Percentiles rank a stretch among this genome's conserved stretches.
These are phyloP conservation scores for Seira ritae DNA, from an alignment of 2,888 invertebrate genomes.

Conservation along the genomic window DNA sequence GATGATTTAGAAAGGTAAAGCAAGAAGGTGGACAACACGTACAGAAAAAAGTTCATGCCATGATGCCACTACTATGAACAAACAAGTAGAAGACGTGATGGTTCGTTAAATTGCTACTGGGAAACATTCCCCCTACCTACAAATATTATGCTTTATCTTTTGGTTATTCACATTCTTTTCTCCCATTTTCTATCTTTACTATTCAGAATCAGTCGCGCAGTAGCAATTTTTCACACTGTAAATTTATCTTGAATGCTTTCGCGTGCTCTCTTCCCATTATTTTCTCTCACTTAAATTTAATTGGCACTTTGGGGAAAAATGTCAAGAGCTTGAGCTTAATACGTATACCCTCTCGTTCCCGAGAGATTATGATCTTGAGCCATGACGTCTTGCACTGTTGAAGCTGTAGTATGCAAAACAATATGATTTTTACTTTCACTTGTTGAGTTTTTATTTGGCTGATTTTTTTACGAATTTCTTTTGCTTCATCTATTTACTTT, in stretches of 20 bases:
- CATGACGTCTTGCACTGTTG: conserved; percentile 61
- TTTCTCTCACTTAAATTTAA: conserved; percentile 5
- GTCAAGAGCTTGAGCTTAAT: too few relatives aligned
- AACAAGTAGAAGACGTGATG: conserved; percentile 56
- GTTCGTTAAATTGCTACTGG: conserved; percentile 31
- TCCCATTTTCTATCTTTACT: neutral
- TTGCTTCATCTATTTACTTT: conserved; percentile 22
- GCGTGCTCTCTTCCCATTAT: neutral
- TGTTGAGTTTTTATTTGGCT: conserved; percentile 36
- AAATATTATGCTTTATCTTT: conserved; percentile 1
- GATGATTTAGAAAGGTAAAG: conserved; percentile 73
- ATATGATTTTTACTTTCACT: conserved; percentile 36
- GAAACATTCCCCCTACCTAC: neutral
- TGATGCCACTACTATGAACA: too few relatives aligned
- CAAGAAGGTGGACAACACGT: conserved; percentile 30
- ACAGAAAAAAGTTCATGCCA: conserved; percentile 17
- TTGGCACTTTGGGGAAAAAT: neutral
- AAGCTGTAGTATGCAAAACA: too few relatives aligned
- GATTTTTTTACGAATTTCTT: conserved; percentile 35
- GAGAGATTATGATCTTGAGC: conserved; percentile 20
- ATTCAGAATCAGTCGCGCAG: conserved; percentile 9
- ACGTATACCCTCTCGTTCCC: too few relatives aligned
- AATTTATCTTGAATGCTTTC: conserved; percentile 1
- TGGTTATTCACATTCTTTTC: neutral
- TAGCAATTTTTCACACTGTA: neutral